Percentiles rank a stretch among this genome's conserved stretches.
Conservation (phyloP, 2,888 invertebrate species). For the Nineta flava region DNA sequence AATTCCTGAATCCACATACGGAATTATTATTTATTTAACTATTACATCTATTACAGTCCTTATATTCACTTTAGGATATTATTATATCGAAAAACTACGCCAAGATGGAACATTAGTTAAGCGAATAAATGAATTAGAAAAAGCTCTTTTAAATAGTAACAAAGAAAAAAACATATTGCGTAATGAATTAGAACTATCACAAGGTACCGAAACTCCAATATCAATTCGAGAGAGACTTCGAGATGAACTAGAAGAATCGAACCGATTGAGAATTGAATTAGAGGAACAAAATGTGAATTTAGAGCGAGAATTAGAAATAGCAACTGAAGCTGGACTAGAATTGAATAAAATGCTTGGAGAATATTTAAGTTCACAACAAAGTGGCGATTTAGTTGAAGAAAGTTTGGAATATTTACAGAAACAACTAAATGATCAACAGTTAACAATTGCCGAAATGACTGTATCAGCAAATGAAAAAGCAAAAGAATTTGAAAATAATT, state of each 20-base stretch:
- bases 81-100: constrained; percentile 58
- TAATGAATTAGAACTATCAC: constrained; percentile 41
- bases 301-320: constrained; percentile 63
- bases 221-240: constrained; percentile 52
- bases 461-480: constrained; percentile 33
- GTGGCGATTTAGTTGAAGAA: constrained; percentile 42
- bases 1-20: constrained; percentile 18
- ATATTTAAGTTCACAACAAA: constrained; percentile 48
- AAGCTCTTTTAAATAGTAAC: constrained; percentile 37
- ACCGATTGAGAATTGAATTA: constrained; percentile 30
- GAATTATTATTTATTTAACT: constrained; percentile 39
- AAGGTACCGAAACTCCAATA: constrained; percentile 54
- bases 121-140: constrained; percentile 46
- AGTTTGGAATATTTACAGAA: constrained; percentile 49
- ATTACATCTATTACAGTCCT: constrained; percentile 57
- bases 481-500: constrained; percentile 35
- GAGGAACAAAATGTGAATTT: constrained; percentile 51
- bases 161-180: constrained; percentile 51
- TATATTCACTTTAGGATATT: constrained; percentile 58
- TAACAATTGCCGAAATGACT: constrained; percentile 34
- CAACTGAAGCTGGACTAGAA: constrained; percentile 66
- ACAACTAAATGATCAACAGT: constrained; percentile 47
- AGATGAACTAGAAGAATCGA: constrained; percentile 40
- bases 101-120: constrained; percentile 54
- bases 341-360: constrained; percentile 50